These are phyloP conservation scores for Pocota personata DNA, from an alignment of 2,888 invertebrate species.

Conservation along the genomic window DNA sequence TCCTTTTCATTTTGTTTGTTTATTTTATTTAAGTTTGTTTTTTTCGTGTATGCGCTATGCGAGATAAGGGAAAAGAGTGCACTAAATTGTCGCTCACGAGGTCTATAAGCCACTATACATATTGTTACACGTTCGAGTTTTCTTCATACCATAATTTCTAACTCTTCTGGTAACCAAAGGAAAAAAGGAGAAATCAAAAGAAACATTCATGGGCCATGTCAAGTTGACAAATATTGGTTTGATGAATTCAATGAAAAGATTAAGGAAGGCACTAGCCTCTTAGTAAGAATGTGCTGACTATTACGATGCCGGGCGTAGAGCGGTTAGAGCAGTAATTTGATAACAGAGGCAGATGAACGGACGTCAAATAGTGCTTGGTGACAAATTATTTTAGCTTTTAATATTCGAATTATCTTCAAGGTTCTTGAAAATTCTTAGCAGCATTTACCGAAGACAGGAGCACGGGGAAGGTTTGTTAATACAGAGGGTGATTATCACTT, in stretches of 20 bases:
- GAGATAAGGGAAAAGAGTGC: constrained; percentile 37
- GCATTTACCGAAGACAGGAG: too few species aligned
- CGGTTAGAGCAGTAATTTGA: neutral
- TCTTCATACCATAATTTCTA: neutral
- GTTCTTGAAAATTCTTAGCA: neutral
- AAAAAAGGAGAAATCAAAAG: constrained; percentile 9
- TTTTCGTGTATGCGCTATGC: neutral
- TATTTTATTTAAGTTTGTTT: constrained; percentile 5
- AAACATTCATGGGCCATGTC: constrained; percentile 23
- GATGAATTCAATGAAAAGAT: constrained; percentile 48
- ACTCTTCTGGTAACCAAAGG: neutral
- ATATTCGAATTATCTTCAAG: neutral
- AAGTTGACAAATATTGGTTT: constrained; percentile 61
- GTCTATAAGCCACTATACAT: neutral
- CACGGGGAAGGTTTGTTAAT: neutral
- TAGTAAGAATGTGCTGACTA: constrained; percentile 5
- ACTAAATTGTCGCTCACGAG: constrained; percentile 63
- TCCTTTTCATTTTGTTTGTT: constrained; percentile 10
- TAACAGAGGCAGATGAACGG: neutral
- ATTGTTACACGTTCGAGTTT: constrained; percentile 19
- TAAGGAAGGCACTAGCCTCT: constrained; percentile 57
- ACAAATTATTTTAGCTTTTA: neutral
- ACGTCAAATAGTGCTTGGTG: neutral
- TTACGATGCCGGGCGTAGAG: neutral
- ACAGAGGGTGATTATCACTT: neutral